Conservation (phyloP, 2,113 vertebrate genomes). For the Pogona vitticeps region DNA sequence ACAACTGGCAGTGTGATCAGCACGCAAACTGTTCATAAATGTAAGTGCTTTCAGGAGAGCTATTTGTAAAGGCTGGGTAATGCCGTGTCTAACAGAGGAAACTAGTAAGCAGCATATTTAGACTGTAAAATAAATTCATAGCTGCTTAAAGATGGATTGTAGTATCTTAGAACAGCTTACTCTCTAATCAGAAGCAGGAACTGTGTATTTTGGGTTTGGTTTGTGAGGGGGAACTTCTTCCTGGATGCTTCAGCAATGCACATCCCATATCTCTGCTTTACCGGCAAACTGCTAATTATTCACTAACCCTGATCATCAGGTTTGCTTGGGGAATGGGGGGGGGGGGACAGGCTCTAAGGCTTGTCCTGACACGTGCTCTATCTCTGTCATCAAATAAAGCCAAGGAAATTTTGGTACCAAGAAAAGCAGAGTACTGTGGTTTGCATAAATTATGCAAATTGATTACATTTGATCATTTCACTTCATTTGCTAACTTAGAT, state of each 20-base stretch:
- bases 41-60: conserved; percentile 55
- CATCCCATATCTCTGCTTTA: background rate
- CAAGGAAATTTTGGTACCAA: background rate
- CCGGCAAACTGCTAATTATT: background rate
- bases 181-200: background rate
- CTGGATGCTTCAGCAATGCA: background rate
- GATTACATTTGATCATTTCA: background rate
- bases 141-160: conserved; percentile 35
- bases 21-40: conserved; percentile 58
- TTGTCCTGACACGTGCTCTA: no score
- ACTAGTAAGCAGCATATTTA: conserved; percentile 29
- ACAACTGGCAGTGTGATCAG: conserved; percentile 40
- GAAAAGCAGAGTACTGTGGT: background rate
- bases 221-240: background rate
- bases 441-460: background rate
- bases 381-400: no score
- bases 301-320: background rate
- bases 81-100: conserved; percentile 11
- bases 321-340: background rate
- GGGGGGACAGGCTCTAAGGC: background rate
- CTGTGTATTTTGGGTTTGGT: background rate
- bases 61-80: conserved; percentile 36
- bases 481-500: background rate
- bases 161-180: conserved; percentile 17
- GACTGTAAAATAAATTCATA: conserved; percentile 55